A percentile compares a stretch with the other conserved stretches of the same genome.
Evolutionary conservation across 2,797 vertebrate genomes (phyloP).

Genomic region (Bucorvus abyssinicus): DNA sequence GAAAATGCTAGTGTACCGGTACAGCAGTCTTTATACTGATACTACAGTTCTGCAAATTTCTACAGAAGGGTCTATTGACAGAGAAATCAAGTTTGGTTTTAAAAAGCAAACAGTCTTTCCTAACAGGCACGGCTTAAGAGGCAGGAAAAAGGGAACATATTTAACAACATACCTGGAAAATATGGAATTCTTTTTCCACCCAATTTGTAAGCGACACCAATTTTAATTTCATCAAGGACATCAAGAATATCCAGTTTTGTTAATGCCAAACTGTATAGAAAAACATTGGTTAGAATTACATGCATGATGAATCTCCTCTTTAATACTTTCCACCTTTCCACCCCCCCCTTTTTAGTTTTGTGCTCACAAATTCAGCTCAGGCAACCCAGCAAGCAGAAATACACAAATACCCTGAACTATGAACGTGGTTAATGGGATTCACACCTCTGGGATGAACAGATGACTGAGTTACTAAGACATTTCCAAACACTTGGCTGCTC

Average conservation of each 20-base stretch:
- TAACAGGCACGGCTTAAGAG: not conserved
- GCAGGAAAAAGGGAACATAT: not conserved
- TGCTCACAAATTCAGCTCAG: not conserved
- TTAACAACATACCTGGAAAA: conserved; percentile 88
- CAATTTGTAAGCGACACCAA: conserved; percentile 93
- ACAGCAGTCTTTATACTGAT: not conserved
- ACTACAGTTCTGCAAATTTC: not conserved
- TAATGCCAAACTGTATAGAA: conserved; percentile 87
- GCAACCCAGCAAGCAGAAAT: not conserved
- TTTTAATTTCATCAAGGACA: conserved; percentile 93
- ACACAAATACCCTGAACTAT: not conserved
- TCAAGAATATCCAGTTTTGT: conserved; percentile 99
- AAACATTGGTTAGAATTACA: conserved; percentile 3
- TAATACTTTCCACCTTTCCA: not conserved
- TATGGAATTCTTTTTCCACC: conserved; percentile 94
- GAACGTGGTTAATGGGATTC: not conserved
- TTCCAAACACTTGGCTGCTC: not conserved
- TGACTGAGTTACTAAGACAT: not conserved
- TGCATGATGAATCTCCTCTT: not conserved
- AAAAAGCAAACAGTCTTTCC: not conserved
- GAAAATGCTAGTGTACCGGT: not conserved
- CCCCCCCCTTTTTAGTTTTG: not conserved
- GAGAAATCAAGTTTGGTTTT: not conserved
- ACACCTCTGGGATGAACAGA: not conserved
- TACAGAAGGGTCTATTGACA: not conserved